Evolutionary conservation across 2,797 vertebrate species (phyloP), one percentile per base, ranked within the genome.

Genomic region (Steatocranus sp.): DNA sequence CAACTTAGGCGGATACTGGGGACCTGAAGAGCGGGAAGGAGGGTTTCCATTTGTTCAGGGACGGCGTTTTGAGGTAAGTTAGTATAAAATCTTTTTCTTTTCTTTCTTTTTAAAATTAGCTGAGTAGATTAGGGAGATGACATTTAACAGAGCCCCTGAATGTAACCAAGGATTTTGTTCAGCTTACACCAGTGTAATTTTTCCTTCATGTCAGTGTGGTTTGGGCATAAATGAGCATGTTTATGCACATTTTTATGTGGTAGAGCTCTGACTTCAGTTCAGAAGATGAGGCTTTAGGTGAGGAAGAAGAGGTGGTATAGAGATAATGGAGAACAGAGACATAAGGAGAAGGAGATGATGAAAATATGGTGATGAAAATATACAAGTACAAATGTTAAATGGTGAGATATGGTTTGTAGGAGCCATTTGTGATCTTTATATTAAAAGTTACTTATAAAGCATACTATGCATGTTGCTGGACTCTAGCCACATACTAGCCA

Each of bases 21-120:
- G 98, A 3, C 96, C 79, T 0, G 98, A 99, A 91, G 98, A 99
- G 80, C 95, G 98, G 78, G 96, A 95, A 3, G 94, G 92, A 46
- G 82, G 34, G 1, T 97, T 96, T 81, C 96, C 98, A 0, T 99
- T 99, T 75, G 94, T 96, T 79, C 92, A 79, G 12, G 98, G 97
- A 46, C 95, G 86, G 38, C 97, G 96, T 36, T 99, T 99, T 94
- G 98, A 98, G 97, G 98, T 99, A 95, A 78, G 68, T 73, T 73
- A 14, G 58, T 63, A 61, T 61, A 8, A 61, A 36, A 61, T 36
- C 56, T 8, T 61, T 34, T 61, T 34, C 56, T 32, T 58, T 11
- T 3, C 30, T n/a, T n/a, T 61, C 56, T 61, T 8, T 61, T 61
- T 61, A n/a, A 61, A 61, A 61, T n/a, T 36, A 36, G 18, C 10